phyloP scores from a whole-genome alignment of 2,888 invertebrate genomes.

The Seira musarum region DNA sequence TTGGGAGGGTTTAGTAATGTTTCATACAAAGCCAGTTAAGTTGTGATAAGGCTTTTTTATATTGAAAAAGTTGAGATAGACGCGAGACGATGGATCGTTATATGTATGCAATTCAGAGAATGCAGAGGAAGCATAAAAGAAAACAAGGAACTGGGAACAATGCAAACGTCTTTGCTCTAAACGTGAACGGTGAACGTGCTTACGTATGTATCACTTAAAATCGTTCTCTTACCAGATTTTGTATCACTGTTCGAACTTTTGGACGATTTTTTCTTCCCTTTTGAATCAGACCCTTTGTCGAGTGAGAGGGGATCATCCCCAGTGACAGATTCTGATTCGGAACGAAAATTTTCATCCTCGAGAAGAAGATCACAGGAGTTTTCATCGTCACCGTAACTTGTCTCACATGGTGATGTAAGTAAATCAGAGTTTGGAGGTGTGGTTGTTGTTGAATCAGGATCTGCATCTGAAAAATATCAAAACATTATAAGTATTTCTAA shows the following conservation, averaged over 20 bases:
- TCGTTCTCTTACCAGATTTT: conserved; percentile 66
- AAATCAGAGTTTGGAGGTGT: conserved; percentile 70
- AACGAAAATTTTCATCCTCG: conserved; percentile 69
- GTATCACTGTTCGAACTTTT: conserved; percentile 70
- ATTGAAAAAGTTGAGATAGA: background rate
- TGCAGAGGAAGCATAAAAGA: background rate
- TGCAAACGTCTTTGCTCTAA: no score
- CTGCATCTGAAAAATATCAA: conserved; percentile 64
- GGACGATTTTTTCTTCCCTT: conserved; percentile 70
- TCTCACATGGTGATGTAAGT: conserved; percentile 69
- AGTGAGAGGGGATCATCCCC: conserved; percentile 69
- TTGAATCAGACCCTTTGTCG: conserved; percentile 68
- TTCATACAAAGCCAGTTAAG: no score
- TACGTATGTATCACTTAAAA: background rate
- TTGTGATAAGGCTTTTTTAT: no score
- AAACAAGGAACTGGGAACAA: no score
- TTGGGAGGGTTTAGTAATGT: background rate
- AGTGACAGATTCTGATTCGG: conserved; percentile 68
- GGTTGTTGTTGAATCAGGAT: conserved; percentile 70
- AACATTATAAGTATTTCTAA: background rate
- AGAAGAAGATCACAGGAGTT: conserved; percentile 70
- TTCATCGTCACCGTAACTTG: conserved; percentile 69
- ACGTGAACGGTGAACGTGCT: background rate
- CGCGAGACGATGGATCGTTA: no score
- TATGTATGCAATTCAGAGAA: no score